Percentiles rank a stretch among this genome's conserved stretches.
Evolutionary conservation across 2,797 vertebrate species (phyloP).

Genomic region (Coilia nasus): DNA sequence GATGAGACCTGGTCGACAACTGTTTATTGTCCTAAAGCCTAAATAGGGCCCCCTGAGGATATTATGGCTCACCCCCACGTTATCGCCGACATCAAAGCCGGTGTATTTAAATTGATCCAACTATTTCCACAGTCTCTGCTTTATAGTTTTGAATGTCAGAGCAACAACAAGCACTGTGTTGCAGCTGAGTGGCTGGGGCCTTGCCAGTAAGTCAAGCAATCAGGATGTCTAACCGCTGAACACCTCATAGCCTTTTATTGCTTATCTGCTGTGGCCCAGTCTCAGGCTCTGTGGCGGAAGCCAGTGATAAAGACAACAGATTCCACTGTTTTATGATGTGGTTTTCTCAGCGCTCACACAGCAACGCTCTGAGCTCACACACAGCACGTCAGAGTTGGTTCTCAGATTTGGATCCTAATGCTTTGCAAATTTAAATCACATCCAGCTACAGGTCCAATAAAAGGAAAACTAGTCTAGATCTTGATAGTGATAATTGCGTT

Average conservation of each 20-base stretch:
- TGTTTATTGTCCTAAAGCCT: constrained; percentile 74
- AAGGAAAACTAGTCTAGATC: background rate
- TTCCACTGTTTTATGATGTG: background rate
- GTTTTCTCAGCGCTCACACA: constrained; percentile 1
- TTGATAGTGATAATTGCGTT: background rate
- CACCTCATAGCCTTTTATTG: constrained; percentile 32
- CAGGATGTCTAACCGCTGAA: background rate
- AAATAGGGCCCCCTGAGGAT: constrained; percentile 71
- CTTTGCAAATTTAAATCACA: background rate
- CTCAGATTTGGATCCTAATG: background rate
- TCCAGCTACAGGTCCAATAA: background rate
- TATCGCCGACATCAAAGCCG: constrained; percentile 71
- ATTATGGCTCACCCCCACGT: constrained; percentile 65
- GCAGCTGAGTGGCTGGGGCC: background rate
- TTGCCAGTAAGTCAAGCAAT: background rate
- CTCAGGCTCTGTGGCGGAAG: background rate
- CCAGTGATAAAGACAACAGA: constrained; percentile 26
- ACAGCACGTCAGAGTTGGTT: constrained; percentile 12
- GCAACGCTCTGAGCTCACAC: background rate
- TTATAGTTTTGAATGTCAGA: background rate
- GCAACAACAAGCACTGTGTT: background rate
- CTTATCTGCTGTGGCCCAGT: background rate
- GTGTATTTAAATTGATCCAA: constrained; percentile 57
- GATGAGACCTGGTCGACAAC: constrained; percentile 66
- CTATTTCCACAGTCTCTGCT: constrained; percentile 43